These are phyloP conservation scores for Kradibia gibbosae DNA, from an alignment of 1,140 invertebrate species.

Conservation along the genomic window DNA sequence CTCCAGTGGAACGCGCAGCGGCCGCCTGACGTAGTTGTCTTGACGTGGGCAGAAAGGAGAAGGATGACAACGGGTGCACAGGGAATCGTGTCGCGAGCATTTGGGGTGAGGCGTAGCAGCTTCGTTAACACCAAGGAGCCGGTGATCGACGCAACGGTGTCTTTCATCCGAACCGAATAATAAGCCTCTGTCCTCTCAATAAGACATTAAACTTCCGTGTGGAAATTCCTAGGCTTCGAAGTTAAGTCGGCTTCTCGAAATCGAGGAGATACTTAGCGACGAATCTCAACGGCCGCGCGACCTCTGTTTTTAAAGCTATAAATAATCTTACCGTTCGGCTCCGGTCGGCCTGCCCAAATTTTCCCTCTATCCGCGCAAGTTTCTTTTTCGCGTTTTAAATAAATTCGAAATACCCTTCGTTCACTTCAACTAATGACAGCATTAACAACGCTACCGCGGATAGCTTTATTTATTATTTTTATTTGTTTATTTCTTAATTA, in stretches of 20 bases:
- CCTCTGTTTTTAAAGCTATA: not conserved
- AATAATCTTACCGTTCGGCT: not conserved
- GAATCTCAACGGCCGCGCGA: not conserved
- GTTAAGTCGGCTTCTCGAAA: not conserved
- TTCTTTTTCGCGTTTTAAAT: not conserved
- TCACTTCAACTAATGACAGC: too few relatives aligned
- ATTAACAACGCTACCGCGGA: too few relatives aligned
- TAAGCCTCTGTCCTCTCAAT: not conserved
- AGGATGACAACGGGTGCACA: not conserved
- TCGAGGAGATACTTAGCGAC: not conserved
- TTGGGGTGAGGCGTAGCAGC: not conserved
- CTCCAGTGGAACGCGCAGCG: conserved; percentile 4
- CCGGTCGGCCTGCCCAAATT: not conserved
- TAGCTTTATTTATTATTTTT: too few relatives aligned
- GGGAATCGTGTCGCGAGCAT: conserved; percentile 5
- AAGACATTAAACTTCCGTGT: not conserved
- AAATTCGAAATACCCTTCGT: not conserved
- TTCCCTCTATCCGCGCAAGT: not conserved
- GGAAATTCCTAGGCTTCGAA: not conserved
- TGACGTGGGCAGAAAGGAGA: not conserved
- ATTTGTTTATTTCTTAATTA: too few relatives aligned
- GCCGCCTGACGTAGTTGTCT: not conserved
- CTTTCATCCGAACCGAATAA: not conserved
- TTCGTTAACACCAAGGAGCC: not conserved
- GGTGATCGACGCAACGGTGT: not conserved